Conservation (phyloP, 2,888 invertebrate species). For the Opisthograptis luteolata region DNA sequence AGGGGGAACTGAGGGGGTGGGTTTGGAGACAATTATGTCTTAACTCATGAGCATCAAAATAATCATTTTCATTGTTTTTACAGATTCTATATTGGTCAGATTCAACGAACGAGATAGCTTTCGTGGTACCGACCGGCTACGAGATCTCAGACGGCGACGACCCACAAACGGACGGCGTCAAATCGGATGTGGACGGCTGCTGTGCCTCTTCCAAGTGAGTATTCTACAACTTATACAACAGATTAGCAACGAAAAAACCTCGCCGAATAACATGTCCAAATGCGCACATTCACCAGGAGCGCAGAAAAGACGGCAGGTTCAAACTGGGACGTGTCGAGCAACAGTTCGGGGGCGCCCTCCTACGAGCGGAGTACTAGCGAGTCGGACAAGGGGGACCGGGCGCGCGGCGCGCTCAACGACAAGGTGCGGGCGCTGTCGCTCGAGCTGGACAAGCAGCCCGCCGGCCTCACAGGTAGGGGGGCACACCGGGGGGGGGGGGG, state of each 20-base stretch:
- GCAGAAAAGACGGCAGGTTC: slow-evolving; percentile 60
- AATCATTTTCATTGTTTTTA: not conserved
- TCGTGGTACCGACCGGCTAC: slow-evolving; percentile 91
- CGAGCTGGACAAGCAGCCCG: slow-evolving; percentile 86
- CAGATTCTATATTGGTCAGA: slow-evolving; percentile 97
- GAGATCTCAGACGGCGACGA: slow-evolving; percentile 57
- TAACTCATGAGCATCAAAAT: too few species aligned
- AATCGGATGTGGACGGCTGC: slow-evolving; percentile 78
- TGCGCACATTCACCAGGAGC: slow-evolving; percentile 44
- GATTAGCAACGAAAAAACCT: too few species aligned
- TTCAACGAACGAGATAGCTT: slow-evolving; percentile 96
- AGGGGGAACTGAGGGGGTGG: too few species aligned
- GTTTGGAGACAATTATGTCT: not conserved
- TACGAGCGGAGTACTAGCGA: slow-evolving; percentile 86
- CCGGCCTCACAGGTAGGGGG: slow-evolving; percentile 61
- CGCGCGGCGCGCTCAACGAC: slow-evolving; percentile 65
- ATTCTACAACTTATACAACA: too few species aligned
- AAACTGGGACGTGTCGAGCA: slow-evolving; percentile 73
- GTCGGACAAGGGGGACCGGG: slow-evolving; percentile 59
- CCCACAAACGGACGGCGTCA: slow-evolving; percentile 60
- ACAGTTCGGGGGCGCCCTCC: slow-evolving; percentile 59
- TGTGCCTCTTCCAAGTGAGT: slow-evolving; percentile 69
- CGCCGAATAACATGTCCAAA: too few species aligned
- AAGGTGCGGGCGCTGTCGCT: slow-evolving; percentile 88
- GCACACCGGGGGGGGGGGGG: too few species aligned